Evolutionary conservation across 2,888 invertebrate species (phyloP), one percentile per base, ranked within the genome.

Genomic region (Spatulosminthurus flaviceps): DNA sequence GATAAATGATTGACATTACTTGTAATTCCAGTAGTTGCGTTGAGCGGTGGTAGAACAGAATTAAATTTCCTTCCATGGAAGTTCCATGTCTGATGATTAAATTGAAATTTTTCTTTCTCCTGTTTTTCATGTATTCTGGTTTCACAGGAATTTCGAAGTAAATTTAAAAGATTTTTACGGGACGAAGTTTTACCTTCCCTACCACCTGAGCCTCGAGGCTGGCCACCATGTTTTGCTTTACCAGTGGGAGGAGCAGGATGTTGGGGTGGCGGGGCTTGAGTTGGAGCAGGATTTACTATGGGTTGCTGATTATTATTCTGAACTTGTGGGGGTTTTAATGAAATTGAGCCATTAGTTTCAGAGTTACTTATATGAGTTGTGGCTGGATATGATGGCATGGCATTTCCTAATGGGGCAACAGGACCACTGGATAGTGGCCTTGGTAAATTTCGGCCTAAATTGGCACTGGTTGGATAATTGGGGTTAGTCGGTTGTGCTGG

Each of bases 81-180:
- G 78, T 84, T 85, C 85, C 85, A 85, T n/a, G 85, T 85, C 80
- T 85, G 85, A 51, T 85, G 85, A 81, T 84, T 84, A 70, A 85
- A 85, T 61, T 85, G 85, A 74, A 84, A 84, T 67, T 85, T 85
- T 71, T 84, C 85, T 72, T 84, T 84, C 69, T 84, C 85, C 43
- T 83, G 82, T 72, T 84, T 85, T 69, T 84, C 83, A 28, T 81
- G 81, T 42, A 85, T 84, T 28, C 84, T 69, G 66, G 77, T 84
- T 67, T 84, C 84, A 24, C 84, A 82, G 0, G 84, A 82, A 67
- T 83, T 82, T n/a, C 83, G 72, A 0, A 85, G 77, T 75, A 84
- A 80, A 71, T 81, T 83, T 5, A 85, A 79, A 5, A 85, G 64
- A 77, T 83, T 84, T 61, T 85, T 85, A 22, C 85, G 29, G 4